Base-by-base conservation (phyloP, 2,113 vertebrate species). In the Plotosus lineatus region DNA sequence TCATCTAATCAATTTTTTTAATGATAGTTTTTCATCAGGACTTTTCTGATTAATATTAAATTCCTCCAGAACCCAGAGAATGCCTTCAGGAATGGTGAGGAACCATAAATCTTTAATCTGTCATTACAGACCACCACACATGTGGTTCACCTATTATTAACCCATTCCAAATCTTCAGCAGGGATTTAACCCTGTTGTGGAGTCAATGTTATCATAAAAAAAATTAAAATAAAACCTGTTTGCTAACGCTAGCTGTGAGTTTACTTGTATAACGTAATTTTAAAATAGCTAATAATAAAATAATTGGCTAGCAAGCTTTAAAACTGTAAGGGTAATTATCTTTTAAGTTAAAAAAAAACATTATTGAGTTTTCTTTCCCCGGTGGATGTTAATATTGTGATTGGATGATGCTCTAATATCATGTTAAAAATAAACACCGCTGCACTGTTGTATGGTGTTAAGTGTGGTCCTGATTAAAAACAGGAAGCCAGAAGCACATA, bases 361-460 rank as follows among this genome's bases (percentile, higher is more conserved):
- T 14, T 23, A 11, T 17, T 19, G 8, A 68, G 38, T 38, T 42
- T n/a, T 21, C 21, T 14, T 68, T 42, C n/a, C n/a, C n/a, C n/a
- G n/a, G 17, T 63, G 60, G 17, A 63, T 36, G 60, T 17, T 19
- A 23, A 23, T 46, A 15, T 15, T 46, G 65, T 26, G 65, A 69
- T 26, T 44, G 65, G n/a, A 69, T 69, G 65, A 26, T 11, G 65
- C 36, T 65, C 4, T 2, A 10, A 6, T 26, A 7, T 68, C 60
- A 19, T 40, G 28, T 65, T 38, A 11, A 65, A 40, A 38, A 33
- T 0, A 44, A 66, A 69, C 6, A 15, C 65, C 4, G 40, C 40
- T 69, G 6, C 65, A 69, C 40, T 69, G 40, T 69, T 69, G 1
- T 26, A 44, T 69, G 65, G 40, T 69, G 65, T 69, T 69, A 33